Conservation (phyloP, 2,797 vertebrate species). For the Graptemys geographica region DNA sequence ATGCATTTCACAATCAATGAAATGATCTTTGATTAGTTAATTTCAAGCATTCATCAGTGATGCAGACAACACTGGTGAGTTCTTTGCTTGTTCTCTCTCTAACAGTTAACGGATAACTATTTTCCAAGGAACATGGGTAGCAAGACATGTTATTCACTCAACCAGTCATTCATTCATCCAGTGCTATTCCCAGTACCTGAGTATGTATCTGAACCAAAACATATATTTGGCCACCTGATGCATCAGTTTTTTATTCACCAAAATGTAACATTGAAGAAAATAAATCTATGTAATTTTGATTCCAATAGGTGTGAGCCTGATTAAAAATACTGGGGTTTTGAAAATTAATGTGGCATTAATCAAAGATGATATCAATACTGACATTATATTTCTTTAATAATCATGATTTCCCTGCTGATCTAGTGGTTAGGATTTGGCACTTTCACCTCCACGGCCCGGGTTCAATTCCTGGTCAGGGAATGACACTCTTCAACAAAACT, state of each 20-base stretch:
- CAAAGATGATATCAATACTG: background rate
- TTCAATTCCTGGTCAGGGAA: no score
- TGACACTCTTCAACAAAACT: no score
- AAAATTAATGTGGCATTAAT: background rate
- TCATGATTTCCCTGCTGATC: no score
- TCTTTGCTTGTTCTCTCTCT: accelerated
- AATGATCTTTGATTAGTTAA: accelerated
- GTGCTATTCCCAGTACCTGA: accelerated
- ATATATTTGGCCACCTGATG: background rate
- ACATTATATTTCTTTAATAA: background rate
- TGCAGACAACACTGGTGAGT: background rate
- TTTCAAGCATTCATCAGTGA: background rate
- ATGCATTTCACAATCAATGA: background rate
- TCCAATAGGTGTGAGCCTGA: background rate
- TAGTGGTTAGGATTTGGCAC: no score
- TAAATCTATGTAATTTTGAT: background rate
- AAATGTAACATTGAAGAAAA: background rate
- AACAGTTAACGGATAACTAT: accelerated
- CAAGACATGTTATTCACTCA: accelerated
- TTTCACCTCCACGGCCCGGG: no score
- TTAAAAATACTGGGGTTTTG: no score
- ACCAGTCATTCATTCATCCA: accelerated
- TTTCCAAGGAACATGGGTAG: background rate
- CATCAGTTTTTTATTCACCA: background rate
- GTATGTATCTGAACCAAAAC: accelerated